Evolutionary conservation across 2,888 invertebrate genomes (phyloP), one percentile per base, ranked within the genome.

Genomic region (Auanema freiburgensis): DNA sequence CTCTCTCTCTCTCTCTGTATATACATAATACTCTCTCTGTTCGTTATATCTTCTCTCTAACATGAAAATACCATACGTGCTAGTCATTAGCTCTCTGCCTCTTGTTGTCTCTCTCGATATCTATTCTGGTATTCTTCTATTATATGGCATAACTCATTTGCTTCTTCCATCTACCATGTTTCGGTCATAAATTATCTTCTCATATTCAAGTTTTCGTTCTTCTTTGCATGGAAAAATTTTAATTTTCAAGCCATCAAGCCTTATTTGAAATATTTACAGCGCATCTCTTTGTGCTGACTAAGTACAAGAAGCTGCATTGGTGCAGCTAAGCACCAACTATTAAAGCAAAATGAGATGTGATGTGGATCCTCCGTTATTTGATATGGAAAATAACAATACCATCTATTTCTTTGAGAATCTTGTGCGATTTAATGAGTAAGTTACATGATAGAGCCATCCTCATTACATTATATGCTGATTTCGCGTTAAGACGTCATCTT

Each of bases 361-460:
- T 16, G 69, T 68, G 40, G 74, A 74, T 49, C 60, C 67, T 25
- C 69, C 69, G 18, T 55, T 74, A 49, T 74, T 74, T 65, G 71
- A 74, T 59, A 50, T 74, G 54, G 54, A 63, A 10, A 62, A 71
- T 55, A 74, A 74, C 56, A 25, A 21, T 11, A 71, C 74, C 24
- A 57, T 68, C 23, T 59, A 49, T 40, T 71, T 72, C 57, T 68
- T 74, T 43, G 67, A 74, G 44, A 65, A 66, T 41, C 50, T 74
- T 14, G 59, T 63, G 16, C 64, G 65, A 14, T 74, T 74, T 50
- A 69, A 69, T 59, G 58, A 61, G 74, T 74, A 23, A 52, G 62
- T 62, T 33, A 5, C 33, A 8, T 33, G 33, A 33, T n/a, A 21
- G 10, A 5, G 46, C 46, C 16, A 5, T 18, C 21, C 3, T 46